Evolutionary conservation across 2,797 vertebrate genomes (phyloP).

Genomic region (Pterois miles): DNA sequence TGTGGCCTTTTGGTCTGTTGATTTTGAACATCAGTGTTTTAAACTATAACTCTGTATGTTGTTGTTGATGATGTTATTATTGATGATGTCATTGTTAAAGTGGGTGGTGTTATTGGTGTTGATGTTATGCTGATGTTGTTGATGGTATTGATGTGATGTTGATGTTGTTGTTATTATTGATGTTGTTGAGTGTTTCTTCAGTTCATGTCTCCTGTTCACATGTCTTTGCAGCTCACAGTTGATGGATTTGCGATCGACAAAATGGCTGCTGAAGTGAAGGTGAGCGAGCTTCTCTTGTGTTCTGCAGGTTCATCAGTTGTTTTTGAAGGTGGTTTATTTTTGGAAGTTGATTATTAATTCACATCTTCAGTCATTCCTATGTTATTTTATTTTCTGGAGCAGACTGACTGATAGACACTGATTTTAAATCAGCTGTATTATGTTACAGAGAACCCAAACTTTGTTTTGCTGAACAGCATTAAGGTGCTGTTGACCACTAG

Average conservation of each 20-base stretch:
- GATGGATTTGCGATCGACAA: conserved; percentile 97
- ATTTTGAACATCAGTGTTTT: not conserved
- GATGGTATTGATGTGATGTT: too few species aligned
- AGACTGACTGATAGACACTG: not conserved
- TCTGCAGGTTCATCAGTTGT: not conserved
- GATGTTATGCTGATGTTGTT: too few species aligned
- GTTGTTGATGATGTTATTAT: too few species aligned
- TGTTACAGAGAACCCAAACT: not conserved
- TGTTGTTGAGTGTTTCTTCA: not conserved
- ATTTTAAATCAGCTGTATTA: not conserved
- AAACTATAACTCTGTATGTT: not conserved
- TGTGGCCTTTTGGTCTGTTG: not conserved
- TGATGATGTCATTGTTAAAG: too few species aligned
- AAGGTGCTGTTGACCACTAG: not conserved
- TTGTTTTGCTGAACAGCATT: too few species aligned
- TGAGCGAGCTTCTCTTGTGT: conserved; percentile 69
- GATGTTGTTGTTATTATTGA: too few species aligned
- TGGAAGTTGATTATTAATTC: not conserved
- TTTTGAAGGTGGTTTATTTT: not conserved
- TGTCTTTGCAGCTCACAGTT: conserved; percentile 88
- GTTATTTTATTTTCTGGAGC: not conserved
- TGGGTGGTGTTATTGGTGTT: too few species aligned
- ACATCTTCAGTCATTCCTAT: not conserved
- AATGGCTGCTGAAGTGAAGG: conserved; percentile 98
- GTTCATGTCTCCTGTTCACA: not conserved